Conservation (phyloP, 2,113 vertebrate species). For the Pogonocichla stellata region DNA sequence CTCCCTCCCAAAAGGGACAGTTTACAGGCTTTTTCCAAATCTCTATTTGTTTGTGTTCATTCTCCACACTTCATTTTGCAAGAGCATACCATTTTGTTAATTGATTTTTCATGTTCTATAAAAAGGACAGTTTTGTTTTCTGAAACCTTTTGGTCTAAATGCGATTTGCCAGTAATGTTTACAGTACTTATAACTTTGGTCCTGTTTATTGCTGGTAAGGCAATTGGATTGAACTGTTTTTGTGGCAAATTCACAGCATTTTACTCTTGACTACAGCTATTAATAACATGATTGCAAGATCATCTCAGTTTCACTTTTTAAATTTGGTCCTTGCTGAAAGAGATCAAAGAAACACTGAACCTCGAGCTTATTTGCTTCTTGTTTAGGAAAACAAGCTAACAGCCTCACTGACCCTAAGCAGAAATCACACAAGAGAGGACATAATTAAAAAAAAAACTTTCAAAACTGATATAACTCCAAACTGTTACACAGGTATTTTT, state of each 20-base stretch:
- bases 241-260: neutral
- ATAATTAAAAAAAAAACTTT: neutral
- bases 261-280: neutral
- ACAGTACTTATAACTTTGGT: neutral
- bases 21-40: neutral
- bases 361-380: neutral
- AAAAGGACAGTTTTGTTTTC: neutral
- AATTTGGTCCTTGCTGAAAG: neutral
- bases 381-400: neutral
- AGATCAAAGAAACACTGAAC: neutral
- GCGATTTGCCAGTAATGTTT: neutral
- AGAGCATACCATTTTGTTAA: constrained; percentile 20
- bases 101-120: constrained; percentile 34
- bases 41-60: constrained; percentile 24
- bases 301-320: neutral
- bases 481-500: neutral
- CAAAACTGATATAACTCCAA: neutral
- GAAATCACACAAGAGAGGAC: neutral
- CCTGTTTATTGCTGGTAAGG: neutral
- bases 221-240: neutral
- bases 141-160: neutral
- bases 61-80: constrained; percentile 24
- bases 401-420: neutral
- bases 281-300: neutral
- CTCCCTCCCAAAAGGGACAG: neutral